Evolutionary conservation across 2,888 invertebrate species (phyloP).

Genomic region (Halictus quadricinctus): DNA sequence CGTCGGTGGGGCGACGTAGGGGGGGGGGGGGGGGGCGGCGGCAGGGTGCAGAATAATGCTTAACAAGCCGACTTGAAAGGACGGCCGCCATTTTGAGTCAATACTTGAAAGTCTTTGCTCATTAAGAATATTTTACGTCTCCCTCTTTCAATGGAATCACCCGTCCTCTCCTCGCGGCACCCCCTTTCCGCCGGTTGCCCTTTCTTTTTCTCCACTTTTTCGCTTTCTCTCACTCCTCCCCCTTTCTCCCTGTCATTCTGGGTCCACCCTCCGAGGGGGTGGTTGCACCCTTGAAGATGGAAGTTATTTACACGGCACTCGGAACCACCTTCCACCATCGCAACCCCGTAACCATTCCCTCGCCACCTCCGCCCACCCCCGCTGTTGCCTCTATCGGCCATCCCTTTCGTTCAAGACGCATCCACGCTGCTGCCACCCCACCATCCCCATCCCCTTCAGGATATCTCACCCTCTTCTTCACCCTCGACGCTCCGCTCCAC

Average conservation of each 20-base stretch:
- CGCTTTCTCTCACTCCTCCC: constrained; percentile 39
- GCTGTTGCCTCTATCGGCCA: constrained; percentile 47
- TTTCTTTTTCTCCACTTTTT: constrained; percentile 59
- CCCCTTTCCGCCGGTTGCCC: constrained; percentile 35
- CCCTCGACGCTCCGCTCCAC: constrained; percentile 53
- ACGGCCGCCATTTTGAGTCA: constrained; percentile 81
- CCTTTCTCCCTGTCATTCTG: constrained; percentile 28
- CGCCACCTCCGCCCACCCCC: constrained; percentile 16
- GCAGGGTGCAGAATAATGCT: constrained; percentile 77
- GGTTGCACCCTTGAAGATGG: constrained; percentile 73
- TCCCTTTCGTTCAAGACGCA: constrained; percentile 63
- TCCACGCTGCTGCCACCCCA: constrained; percentile 35
- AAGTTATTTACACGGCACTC: constrained; percentile 75
- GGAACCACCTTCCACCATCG: constrained; percentile 69
- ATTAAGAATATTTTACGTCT: constrained; percentile 81
- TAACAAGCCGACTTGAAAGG: constrained; percentile 81
- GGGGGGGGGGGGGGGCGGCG: constrained; percentile 37
- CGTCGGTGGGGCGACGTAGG: constrained; percentile 50
- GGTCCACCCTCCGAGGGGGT: constrained; percentile 57
- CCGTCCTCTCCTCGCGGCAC: constrained; percentile 45
- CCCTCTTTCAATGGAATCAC: constrained; percentile 62
- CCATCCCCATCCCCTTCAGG: constrained; percentile 7
- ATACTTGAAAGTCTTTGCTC: constrained; percentile 82
- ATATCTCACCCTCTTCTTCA: constrained; percentile 36
- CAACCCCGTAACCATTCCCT: constrained; percentile 61